Base-by-base conservation (phyloP, 2,888 invertebrate genomes). In the Ellobium chinense region DNA sequence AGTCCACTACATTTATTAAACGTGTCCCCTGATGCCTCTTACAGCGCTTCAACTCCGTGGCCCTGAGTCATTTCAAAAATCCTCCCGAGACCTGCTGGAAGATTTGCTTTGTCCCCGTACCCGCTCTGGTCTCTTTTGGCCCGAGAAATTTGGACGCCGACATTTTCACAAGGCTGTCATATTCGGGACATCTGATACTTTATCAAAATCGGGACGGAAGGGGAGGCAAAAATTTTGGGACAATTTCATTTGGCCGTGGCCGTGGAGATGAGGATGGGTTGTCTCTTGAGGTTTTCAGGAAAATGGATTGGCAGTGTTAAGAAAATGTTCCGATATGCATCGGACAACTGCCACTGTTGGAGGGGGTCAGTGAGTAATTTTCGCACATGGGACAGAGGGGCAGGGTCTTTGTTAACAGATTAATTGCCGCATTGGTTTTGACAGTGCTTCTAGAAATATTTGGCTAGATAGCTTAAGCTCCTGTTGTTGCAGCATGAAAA, bases 131-230 rank as follows among this genome's bases (percentile, higher is more conserved):
- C 58, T 72, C n/a, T n/a, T 24, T 34, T 18, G 58, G 36, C 34
- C 18, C 18, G 24, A 36, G 24, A 58, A 72, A 18, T 24, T 5
- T 54, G 21, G 27, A 70, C 31, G 18, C 31, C 0, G 70, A 31
- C 14, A 72, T 72, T 29, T n/a, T 72, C 72, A 60, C 72, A 72
- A 60, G 24, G 14, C 72, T 72, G 58, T 72, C 72, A 72, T 72
- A 72, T 60, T 34, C 60, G 9, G 58, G 36, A 72, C 58, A 72
- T 60, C 58, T 36, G 72, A 72, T 37, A 60, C 72, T 72, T 72
- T 60, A 72, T 72, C 72, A 72, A 72, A 72, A 72, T 56, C n/a
- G 18, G 72, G 24, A 46, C 9, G 46, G 46, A 34, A 27, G 36
- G 4, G 36, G 14, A 21, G 37, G 37, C 60, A 34, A n/a, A 36